Conservation (phyloP, 2,888 invertebrate species). For the Fragum sueziense region DNA sequence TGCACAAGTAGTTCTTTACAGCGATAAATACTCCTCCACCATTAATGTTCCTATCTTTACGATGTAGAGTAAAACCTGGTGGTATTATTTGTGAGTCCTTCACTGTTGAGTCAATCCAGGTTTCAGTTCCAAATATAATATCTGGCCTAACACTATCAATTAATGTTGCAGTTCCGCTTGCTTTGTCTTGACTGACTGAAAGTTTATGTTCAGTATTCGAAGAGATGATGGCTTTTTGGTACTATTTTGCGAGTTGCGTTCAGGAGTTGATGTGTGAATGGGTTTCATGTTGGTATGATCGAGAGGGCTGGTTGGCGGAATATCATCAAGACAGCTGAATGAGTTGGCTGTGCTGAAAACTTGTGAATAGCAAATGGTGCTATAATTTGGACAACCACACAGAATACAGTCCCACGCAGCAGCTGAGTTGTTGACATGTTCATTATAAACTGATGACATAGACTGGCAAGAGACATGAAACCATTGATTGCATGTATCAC, state of each 20-base stretch:
- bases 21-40: conserved; percentile 49
- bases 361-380: background rate
- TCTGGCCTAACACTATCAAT: conserved; percentile 30
- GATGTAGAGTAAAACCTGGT: conserved; percentile 20
- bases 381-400: background rate
- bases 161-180: conserved; percentile 1
- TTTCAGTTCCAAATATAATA: conserved; percentile 44
- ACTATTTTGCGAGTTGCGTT: too few species aligned
- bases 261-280: too few species aligned
- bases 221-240: too few species aligned
- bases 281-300: too few species aligned
- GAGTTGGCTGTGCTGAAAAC: background rate
- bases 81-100: conserved; percentile 41
- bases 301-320: too few species aligned
- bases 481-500: conserved; percentile 28
- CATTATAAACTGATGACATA: background rate
- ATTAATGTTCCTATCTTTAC: conserved; percentile 39
- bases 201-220: too few species aligned
- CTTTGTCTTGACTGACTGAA: too few species aligned
- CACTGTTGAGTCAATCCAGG: conserved; percentile 28
- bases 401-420: background rate
- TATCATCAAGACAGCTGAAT: too few species aligned
- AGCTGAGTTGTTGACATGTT: background rate
- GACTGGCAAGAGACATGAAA: conserved; percentile 14
- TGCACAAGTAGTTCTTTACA: conserved; percentile 12